These are phyloP conservation scores for Temnothorax unifasciatus DNA, from an alignment of 2,888 invertebrate genomes.

Conservation along the genomic window DNA sequence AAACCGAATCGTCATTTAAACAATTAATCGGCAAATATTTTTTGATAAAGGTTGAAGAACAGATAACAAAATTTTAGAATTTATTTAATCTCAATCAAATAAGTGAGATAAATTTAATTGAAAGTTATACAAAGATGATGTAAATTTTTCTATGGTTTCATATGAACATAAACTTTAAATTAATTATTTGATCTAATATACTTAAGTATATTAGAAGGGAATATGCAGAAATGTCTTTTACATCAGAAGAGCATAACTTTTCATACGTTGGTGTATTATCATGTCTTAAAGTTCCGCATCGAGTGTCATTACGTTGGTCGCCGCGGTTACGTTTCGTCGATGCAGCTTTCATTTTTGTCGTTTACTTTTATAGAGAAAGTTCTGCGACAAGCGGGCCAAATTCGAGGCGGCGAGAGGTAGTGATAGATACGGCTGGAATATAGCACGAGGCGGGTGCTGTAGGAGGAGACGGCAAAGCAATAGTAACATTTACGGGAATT, in stretches of 20 bases:
- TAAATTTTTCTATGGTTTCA: neutral
- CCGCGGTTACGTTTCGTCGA: slow-evolving; percentile 67
- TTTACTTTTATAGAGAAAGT: slow-evolving; percentile 83
- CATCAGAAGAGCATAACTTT: neutral
- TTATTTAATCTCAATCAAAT: slow-evolving; percentile 1
- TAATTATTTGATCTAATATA: neutral
- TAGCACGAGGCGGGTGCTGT: slow-evolving; percentile 27
- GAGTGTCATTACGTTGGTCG: slow-evolving; percentile 25
- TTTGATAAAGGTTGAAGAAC: neutral
- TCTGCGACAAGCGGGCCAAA: slow-evolving; percentile 70
- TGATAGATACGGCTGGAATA: slow-evolving; percentile 62
- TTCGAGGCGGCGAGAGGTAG: slow-evolving; percentile 57
- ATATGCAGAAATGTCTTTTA: neutral
- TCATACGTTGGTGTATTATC: slow-evolving; percentile 18
- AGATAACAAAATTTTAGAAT: neutral
- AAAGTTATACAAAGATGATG: neutral
- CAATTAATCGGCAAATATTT: slow-evolving; percentile 16
- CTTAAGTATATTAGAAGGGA: neutral
- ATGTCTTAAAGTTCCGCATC: slow-evolving; percentile 55
- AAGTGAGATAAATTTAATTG: neutral
- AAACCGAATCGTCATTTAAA: slow-evolving; percentile 4
- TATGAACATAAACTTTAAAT: neutral
- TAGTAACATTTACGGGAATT: slow-evolving; percentile 81
- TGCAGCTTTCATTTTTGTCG: slow-evolving; percentile 79
- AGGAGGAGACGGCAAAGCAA: slow-evolving; percentile 47